A percentile compares a stretch with the other conserved stretches of the same genome.
Evolutionary conservation across 2,888 invertebrate genomes (phyloP).

Genomic region (Eurois occulta): DNA sequence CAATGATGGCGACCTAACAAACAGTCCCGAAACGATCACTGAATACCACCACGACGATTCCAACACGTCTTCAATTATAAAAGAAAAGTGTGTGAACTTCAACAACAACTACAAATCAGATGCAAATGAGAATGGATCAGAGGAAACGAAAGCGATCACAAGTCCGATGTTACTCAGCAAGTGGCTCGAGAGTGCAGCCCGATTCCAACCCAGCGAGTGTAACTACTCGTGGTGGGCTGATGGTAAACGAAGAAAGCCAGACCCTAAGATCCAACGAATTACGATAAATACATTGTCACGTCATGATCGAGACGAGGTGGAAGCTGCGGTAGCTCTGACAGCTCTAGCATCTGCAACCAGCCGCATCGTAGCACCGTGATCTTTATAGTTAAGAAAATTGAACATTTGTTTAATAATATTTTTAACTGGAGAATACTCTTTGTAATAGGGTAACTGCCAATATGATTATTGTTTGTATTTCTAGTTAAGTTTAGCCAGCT

Average conservation of each 20-base stretch:
- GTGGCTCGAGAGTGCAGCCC: conserved; percentile 94
- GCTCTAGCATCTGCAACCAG: conserved; percentile 90
- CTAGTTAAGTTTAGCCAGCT: conserved; percentile 52
- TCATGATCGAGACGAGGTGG: conserved; percentile 93
- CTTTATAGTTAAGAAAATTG: conserved; percentile 8
- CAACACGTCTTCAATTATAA: conserved; percentile 78
- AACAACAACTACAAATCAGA: conserved; percentile 83
- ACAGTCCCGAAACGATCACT: conserved; percentile 77
- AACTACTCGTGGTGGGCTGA: conserved; percentile 93
- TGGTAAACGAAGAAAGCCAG: conserved; percentile 79
- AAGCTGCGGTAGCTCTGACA: conserved; percentile 94
- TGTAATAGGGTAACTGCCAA: conserved; percentile 67
- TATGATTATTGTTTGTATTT: conserved; percentile 62
- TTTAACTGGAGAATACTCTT: conserved; percentile 53
- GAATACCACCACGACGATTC: conserved; percentile 80
- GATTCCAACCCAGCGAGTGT: conserved; percentile 93
- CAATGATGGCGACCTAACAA: conserved; percentile 74
- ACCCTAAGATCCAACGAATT: conserved; percentile 75
- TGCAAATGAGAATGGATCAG: conserved; percentile 65
- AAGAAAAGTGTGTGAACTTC: conserved; percentile 79
- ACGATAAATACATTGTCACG: conserved; percentile 76
- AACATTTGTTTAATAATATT: conserved; percentile 17
- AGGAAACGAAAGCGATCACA: conserved; percentile 81
- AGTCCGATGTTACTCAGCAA: conserved; percentile 92
- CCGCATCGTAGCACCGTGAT: conserved; percentile 79